Base-by-base conservation (phyloP, 2,888 invertebrate genomes). In the Arenicola marina region DNA sequence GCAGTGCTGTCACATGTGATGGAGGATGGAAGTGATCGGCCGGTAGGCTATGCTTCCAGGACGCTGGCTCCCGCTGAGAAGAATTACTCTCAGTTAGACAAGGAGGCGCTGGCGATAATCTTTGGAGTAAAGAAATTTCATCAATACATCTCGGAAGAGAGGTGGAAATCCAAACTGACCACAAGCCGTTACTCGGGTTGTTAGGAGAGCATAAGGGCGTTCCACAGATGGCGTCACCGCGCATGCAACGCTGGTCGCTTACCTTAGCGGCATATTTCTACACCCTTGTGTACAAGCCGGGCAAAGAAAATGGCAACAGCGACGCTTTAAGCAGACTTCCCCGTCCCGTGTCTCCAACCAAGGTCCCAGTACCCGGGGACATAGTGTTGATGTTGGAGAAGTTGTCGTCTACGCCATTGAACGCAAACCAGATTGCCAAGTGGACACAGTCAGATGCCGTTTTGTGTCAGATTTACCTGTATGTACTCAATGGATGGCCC, bases 161-260 rank as follows among this genome's bases (percentile, higher is more conserved):
- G 4, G 69, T 71, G 51, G 34, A 32, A 4, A 46, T 68, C 2
- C 28, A 57, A 15, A 64, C 66, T 59, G 66, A 69, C 48, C 69
- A 70, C 51, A 55, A 65, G 31, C 61, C 69, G 18, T 38, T 70
- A 24, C n/a, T 57, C 4, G 26, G 53, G 4, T 28, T 68, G 18
- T 53, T 68, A 7, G 59, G 54, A 1, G 33, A 2, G 21, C 21
- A 61, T 18, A 43, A 45, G 34, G 51, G 18, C 70, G 15, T 76
- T 75, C 60, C 77, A 72, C 33, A 66, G 61, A 70, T 74, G 44
- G 75, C 77, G n/a, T 73, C 79, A 4, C 73, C 77, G 32, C 61
- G 79, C 33, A 63, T 80, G 54, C 76, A 78, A 65, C 64, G 78
- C 43, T 80, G 73, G 71, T 76, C 78, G 4, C 59, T 59, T 4